Percentiles rank a stretch among this genome's conserved stretches.
phyloP scores from a whole-genome alignment of 1,140 invertebrate species.

The Scylla paramamosain region DNA sequence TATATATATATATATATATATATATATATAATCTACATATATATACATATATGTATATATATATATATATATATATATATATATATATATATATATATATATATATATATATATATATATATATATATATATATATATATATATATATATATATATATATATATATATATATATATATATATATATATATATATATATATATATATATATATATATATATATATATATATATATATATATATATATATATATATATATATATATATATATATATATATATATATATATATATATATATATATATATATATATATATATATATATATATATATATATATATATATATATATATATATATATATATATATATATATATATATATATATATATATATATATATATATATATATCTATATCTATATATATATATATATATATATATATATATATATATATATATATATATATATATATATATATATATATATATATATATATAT shows the following conservation, averaged over 20 bases:
- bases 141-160: neutral
- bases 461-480: neutral
- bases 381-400: neutral
- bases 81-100: neutral
- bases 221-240: neutral
- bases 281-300: neutral
- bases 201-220: neutral
- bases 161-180: constrained; percentile 4
- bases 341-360: neutral
- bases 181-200: neutral
- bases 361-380: neutral
- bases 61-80: neutral
- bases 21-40: neutral
- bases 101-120: neutral
- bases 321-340: neutral
- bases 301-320: neutral
- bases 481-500: neutral
- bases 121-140: constrained; percentile 3
- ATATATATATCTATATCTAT: too few species aligned
- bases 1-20: constrained; percentile 9
- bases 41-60: neutral
- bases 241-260: neutral
- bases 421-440: neutral
- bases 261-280: neutral
- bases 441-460: constrained; percentile 8